Conservation (phyloP, 2,797 vertebrate species). For the Smutsia temminckii region DNA sequence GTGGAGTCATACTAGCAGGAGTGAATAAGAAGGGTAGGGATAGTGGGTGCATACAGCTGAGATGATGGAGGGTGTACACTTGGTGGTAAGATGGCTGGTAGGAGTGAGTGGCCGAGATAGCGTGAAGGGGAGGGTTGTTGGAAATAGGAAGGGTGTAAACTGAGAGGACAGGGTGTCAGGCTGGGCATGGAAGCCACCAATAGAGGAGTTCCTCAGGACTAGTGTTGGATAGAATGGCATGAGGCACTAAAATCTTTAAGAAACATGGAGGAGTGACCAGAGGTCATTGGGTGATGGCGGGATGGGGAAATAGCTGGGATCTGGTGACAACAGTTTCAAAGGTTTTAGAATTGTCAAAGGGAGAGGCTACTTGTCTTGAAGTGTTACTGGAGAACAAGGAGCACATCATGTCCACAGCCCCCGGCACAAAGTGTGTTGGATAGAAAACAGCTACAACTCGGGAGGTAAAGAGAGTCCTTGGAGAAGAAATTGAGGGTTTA, state of each 20-base stretch:
- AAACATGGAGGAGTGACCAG: neutral
- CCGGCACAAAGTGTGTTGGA: neutral
- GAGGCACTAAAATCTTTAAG: neutral
- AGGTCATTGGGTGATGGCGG: neutral
- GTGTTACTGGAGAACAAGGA: neutral
- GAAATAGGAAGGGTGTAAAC: neutral
- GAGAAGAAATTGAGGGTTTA: neutral
- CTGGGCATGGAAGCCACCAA: neutral
- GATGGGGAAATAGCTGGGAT: neutral
- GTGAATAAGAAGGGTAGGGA: neutral
- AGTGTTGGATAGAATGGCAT: neutral
- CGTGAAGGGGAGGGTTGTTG: neutral
- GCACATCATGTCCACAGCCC: neutral
- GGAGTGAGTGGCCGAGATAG: neutral
- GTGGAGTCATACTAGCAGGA: neutral
- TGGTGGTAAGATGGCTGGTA: neutral
- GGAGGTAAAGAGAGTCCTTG: neutral
- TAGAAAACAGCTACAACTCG: neutral
- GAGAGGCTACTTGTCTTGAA: neutral
- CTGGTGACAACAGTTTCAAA: neutral
- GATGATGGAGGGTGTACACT: neutral
- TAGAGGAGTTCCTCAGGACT: neutral
- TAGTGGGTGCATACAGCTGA: neutral
- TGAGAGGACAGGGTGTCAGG: neutral
- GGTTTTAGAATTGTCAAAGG: neutral